phyloP scores from a whole-genome alignment of 2,888 invertebrate genomes.

The Agrochola lota region DNA sequence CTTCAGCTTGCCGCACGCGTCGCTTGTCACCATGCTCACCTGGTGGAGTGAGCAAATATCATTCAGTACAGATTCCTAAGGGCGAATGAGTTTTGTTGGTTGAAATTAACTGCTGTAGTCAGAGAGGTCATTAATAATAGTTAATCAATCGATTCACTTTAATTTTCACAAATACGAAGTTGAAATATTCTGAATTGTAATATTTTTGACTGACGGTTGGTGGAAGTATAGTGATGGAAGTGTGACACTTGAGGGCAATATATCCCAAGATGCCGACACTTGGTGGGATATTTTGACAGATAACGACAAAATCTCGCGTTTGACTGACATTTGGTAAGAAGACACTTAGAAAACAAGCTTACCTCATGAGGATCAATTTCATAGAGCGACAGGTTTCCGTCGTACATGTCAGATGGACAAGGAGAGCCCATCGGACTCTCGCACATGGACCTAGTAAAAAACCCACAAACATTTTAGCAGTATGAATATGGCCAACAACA shows the following conservation, averaged over 20 bases:
- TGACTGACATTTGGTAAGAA: not conserved
- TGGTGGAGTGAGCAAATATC: constrained; percentile 61
- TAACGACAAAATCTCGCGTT: not conserved
- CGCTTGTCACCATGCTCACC: constrained; percentile 80
- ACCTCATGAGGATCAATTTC: constrained; percentile 93
- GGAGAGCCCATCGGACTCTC: constrained; percentile 86
- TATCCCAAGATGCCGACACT: not conserved
- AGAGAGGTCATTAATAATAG: not conserved
- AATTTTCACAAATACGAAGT: not conserved
- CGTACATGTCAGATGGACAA: constrained; percentile 86
- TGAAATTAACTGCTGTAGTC: not conserved
- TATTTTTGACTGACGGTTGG: too few relatives aligned
- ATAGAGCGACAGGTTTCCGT: constrained; percentile 91
- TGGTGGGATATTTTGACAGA: not conserved
- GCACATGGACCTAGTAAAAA: constrained; percentile 76
- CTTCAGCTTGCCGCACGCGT: constrained; percentile 90
- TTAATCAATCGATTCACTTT: not conserved
- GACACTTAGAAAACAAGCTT: constrained; percentile 54
- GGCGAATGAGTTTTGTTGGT: not conserved
- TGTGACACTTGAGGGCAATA: not conserved
- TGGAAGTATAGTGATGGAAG: not conserved
- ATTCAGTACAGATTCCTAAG: not conserved
- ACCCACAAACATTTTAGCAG: not conserved
- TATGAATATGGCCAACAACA: too few relatives aligned
- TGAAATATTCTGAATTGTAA: not conserved